phyloP scores from a whole-genome alignment of 2,113 vertebrate genomes.

The Sprattus sprattus region DNA sequence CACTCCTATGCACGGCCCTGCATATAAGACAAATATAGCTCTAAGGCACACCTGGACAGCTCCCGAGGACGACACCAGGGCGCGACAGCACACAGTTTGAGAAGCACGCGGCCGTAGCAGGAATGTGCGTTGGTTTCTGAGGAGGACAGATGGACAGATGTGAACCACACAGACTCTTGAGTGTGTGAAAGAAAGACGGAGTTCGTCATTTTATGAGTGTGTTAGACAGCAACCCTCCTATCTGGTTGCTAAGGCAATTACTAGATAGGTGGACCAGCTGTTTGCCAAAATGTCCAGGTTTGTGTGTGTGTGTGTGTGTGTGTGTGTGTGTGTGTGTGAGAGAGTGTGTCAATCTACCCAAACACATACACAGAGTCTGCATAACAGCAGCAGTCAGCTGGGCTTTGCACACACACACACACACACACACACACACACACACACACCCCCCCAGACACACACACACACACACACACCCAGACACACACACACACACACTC shows the following conservation, averaged over 20 bases:
- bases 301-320: slow-evolving; percentile 7
- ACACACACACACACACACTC: not conserved
- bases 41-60: too few species aligned
- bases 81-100: too few species aligned
- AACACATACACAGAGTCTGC: too few species aligned
- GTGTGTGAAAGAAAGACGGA: not conserved
- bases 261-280: not conserved
- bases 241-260: not conserved
- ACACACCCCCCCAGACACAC: not conserved
- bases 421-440: slow-evolving; percentile 7
- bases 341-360: not conserved
- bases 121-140: not conserved
- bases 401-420: not conserved
- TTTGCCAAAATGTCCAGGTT: not conserved
- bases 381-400: not conserved
- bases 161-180: not conserved
- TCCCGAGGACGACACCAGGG: too few species aligned
- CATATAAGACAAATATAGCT: too few species aligned
- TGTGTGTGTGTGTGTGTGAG: not conserved
- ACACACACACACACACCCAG: not conserved
- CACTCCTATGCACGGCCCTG: too few species aligned
- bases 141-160: not conserved
- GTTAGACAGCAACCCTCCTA: not conserved
- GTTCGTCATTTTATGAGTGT: not conserved
- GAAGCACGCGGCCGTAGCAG: too few species aligned